Conservation (phyloP, 37 sponge, comb jelly and placozoan species). For the Axinella damicornis region DNA sequence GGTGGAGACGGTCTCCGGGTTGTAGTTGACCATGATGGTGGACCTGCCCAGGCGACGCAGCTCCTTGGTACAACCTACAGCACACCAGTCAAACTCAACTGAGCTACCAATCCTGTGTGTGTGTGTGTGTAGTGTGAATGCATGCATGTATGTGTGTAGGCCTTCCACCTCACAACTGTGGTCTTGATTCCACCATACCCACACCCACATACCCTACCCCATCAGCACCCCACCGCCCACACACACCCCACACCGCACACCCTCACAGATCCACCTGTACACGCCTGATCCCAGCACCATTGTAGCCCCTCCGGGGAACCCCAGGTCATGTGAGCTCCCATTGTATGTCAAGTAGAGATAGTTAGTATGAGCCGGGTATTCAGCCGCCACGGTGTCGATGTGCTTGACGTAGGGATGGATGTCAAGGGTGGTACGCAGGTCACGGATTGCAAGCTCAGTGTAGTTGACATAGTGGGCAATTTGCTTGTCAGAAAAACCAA, state of each 20-base stretch:
- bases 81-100: constrained; percentile 99
- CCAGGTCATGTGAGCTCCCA: constrained; percentile 84
- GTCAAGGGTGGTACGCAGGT: constrained; percentile 59
- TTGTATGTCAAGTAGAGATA: constrained; percentile 99
- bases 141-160: too few species aligned
- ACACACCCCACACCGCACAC: too few species aligned
- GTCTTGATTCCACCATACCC: too few species aligned
- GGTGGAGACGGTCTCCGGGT: constrained; percentile 96
- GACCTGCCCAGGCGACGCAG: constrained; percentile 76
- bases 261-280: constrained; percentile 50
- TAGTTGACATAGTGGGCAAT: constrained; percentile 86
- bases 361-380: constrained; percentile 96
- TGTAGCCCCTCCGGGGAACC: constrained; percentile 78
- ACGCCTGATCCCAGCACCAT: constrained; percentile 98
- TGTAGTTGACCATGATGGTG: constrained; percentile 89
- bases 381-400: constrained; percentile 98
- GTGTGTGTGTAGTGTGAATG: too few species aligned
- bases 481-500: constrained; percentile 95
- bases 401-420: constrained; percentile 92
- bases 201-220: too few species aligned
- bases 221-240: too few species aligned
- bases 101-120: constrained; percentile 87
- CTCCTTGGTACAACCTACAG: constrained; percentile 95
- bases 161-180: too few species aligned
- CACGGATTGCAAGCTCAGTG: constrained; percentile 78